Evolutionary conservation across 1,140 invertebrate species (phyloP).

Genomic region (Eufriesea mexicana): DNA sequence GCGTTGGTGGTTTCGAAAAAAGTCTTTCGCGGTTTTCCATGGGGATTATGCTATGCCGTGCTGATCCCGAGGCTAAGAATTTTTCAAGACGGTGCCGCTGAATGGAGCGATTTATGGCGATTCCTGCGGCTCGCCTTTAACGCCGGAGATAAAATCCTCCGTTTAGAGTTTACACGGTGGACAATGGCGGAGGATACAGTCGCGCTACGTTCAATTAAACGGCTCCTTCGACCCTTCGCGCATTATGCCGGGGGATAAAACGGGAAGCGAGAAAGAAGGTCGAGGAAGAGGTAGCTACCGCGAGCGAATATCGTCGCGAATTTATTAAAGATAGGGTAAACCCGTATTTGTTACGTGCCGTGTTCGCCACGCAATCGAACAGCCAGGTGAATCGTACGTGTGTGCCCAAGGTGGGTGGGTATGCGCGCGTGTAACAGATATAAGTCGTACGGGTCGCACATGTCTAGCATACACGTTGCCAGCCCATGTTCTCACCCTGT

Average conservation of each 20-base stretch:
- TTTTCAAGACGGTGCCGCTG: slow-evolving; percentile 54
- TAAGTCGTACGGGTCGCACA: slow-evolving; percentile 67
- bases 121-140: slow-evolving; percentile 33
- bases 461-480: slow-evolving; percentile 66
- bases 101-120: slow-evolving; percentile 63
- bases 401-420: slow-evolving; percentile 12
- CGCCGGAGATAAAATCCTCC: not conserved
- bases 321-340: not conserved
- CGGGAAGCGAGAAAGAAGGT: not conserved
- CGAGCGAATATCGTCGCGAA: not conserved
- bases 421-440: slow-evolving; percentile 59
- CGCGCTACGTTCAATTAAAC: not conserved
- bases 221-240: no score
- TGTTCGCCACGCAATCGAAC: slow-evolving; percentile 16
- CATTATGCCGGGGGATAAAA: not conserved
- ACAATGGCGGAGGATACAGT: slow-evolving; percentile 25
- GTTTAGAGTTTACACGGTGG: slow-evolving; percentile 13
- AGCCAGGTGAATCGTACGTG: not conserved
- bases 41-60: slow-evolving; percentile 51
- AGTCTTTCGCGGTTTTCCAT: slow-evolving; percentile 39
- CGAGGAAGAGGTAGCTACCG: not conserved
- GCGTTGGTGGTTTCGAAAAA: slow-evolving; percentile 54
- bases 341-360: slow-evolving; percentile 8
- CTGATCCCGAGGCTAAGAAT: slow-evolving; percentile 51
- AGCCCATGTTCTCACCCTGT: slow-evolving; percentile 25